Evolutionary conservation across 2,113 vertebrate species (phyloP).

Genomic region (Oncorhynchus masou): DNA sequence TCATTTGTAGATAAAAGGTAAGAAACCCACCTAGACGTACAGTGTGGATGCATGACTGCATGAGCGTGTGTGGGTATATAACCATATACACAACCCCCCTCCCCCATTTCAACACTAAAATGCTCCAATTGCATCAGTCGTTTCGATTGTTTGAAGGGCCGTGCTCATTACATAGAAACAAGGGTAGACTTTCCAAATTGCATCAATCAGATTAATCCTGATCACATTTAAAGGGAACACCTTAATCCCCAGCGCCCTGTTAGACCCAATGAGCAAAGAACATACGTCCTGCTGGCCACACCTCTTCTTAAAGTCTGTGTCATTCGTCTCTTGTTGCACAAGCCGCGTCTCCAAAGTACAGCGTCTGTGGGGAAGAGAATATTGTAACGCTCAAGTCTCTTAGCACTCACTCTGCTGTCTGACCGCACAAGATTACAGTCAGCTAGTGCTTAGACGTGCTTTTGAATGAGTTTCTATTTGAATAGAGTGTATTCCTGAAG

Average conservation of each 20-base stretch:
- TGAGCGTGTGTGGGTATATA: neutral
- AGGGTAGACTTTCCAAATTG: neutral
- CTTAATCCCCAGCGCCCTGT: neutral
- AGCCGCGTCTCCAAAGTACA: neutral
- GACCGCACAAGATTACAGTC: neutral
- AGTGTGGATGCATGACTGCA: too few relatives aligned
- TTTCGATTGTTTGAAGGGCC: neutral
- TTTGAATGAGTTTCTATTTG: neutral
- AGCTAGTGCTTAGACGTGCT: neutral
- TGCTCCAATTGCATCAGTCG: neutral
- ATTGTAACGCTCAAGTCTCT: neutral
- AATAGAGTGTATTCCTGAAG: too few relatives aligned
- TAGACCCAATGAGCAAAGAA: neutral
- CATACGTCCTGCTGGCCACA: neutral
- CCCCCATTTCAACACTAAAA: neutral
- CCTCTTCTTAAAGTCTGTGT: neutral
- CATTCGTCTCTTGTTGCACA: too few relatives aligned
- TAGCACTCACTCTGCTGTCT: neutral
- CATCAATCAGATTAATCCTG: neutral
- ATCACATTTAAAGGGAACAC: neutral
- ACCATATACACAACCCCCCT: neutral
- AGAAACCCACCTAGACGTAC: neutral
- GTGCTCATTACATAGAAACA: neutral
- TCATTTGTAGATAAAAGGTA: neutral
- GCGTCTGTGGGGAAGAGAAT: too few relatives aligned